These are phyloP conservation scores for Anabacerthia variegaticeps DNA, from an alignment of 2,797 vertebrate species.

Conservation along the genomic window DNA sequence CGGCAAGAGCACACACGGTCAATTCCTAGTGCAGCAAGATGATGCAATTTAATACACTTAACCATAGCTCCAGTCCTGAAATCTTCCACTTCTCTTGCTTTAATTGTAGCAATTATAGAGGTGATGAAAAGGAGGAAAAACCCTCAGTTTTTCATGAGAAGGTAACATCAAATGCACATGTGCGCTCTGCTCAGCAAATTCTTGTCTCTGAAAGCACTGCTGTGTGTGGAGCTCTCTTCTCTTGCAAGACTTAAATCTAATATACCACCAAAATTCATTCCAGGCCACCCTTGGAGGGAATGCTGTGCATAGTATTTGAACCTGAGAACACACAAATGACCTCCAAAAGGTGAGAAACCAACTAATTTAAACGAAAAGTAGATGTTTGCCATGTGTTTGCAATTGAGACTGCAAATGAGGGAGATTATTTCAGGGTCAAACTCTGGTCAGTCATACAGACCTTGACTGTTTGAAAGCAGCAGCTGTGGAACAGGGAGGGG, in stretches of 20 bases:
- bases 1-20: not conserved
- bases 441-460: not conserved
- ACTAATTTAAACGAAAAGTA: constrained; percentile 18
- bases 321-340: not conserved
- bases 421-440: not conserved
- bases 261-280: not conserved
- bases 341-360: not conserved
- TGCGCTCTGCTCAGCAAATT: not conserved
- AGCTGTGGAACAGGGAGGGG: not conserved
- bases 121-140: not conserved
- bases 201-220: not conserved
- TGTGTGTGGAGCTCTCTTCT: not conserved
- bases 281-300: not conserved
- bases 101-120: not conserved
- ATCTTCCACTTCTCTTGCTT: not conserved
- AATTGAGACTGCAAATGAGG: not conserved
- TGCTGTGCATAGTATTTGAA: not conserved
- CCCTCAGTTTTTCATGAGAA: not conserved
- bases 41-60: not conserved
- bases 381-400: not conserved
- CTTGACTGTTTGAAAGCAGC: not conserved
- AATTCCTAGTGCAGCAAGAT: not conserved
- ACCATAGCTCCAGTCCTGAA: not conserved
- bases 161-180: not conserved
- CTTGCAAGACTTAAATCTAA: not conserved